Percentiles rank a stretch among this genome's conserved stretches.
Conservation (phyloP, 2,113 vertebrate species). For the Pycnonotus jocosus region DNA sequence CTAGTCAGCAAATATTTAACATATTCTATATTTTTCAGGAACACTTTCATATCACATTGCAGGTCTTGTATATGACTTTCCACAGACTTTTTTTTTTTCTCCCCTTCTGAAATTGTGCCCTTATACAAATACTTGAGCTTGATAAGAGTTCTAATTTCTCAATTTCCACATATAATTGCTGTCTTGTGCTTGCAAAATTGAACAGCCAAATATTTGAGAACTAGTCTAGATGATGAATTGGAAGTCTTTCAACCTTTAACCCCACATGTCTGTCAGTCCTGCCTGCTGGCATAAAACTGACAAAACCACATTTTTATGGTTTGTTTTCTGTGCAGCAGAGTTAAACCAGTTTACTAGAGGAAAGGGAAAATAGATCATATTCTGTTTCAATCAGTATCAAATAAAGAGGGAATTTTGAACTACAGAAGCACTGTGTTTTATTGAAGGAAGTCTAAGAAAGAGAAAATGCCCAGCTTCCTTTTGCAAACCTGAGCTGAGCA, state of each 20-base stretch:
- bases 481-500: background rate
- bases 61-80: background rate
- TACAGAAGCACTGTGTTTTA: background rate
- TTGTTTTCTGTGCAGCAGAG: constrained; percentile 17
- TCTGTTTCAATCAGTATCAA: background rate
- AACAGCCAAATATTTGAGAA: background rate
- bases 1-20: background rate
- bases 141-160: background rate
- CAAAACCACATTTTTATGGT: constrained; percentile 15
- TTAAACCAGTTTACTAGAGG: background rate
- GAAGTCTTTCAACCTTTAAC: constrained; percentile 32
- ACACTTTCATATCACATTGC: background rate
- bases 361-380: background rate
- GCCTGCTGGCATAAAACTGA: constrained; percentile 29
- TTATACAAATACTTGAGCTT: background rate
- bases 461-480: background rate
- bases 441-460: background rate
- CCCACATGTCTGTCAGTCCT: background rate
- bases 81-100: background rate
- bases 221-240: constrained; percentile 18
- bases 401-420: background rate
- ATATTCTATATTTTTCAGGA: background rate
- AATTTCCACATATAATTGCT: constrained; percentile 8
- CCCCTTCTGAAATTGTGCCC: background rate
- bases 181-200: background rate